These are phyloP conservation scores for Tragelaphus strepsiceros DNA, from an alignment of 2,113 vertebrate species.

Conservation along the genomic window DNA sequence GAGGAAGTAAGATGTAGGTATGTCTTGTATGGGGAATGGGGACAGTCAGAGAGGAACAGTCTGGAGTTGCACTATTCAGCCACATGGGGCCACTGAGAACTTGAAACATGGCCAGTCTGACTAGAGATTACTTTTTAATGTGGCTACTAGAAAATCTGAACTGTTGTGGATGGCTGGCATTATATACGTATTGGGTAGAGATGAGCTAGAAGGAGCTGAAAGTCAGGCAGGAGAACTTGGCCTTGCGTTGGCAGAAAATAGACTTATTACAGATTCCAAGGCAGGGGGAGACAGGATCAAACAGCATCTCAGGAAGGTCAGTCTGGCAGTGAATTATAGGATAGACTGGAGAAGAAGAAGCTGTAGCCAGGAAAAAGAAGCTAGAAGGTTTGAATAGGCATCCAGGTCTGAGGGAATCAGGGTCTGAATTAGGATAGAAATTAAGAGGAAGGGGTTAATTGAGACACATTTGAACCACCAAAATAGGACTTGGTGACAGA, in stretches of 20 bases:
- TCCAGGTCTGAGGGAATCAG: background rate
- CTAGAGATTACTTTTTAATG: background rate
- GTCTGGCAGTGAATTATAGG: background rate
- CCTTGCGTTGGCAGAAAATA: background rate
- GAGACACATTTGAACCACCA: conserved; percentile 1
- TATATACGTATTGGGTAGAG: background rate
- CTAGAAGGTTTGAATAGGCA: background rate
- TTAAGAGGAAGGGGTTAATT: background rate
- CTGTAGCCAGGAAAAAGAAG: conserved; percentile 2
- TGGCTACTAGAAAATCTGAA: background rate
- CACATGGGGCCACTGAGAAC: background rate
- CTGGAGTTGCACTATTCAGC: background rate
- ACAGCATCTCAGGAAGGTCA: background rate
- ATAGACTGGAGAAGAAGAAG: background rate
- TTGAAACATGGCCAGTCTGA: background rate
- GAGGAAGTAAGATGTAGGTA: background rate
- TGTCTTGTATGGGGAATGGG: background rate
- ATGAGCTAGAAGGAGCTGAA: background rate
- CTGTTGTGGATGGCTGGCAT: background rate
- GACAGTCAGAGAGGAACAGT: background rate
- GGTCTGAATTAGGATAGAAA: background rate
- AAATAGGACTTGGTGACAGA: background rate
- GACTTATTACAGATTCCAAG: background rate
- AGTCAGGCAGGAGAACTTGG: background rate
- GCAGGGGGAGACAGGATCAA: background rate